Conservation (phyloP, 2,888 invertebrate genomes). For the Leucozona laternaria region DNA sequence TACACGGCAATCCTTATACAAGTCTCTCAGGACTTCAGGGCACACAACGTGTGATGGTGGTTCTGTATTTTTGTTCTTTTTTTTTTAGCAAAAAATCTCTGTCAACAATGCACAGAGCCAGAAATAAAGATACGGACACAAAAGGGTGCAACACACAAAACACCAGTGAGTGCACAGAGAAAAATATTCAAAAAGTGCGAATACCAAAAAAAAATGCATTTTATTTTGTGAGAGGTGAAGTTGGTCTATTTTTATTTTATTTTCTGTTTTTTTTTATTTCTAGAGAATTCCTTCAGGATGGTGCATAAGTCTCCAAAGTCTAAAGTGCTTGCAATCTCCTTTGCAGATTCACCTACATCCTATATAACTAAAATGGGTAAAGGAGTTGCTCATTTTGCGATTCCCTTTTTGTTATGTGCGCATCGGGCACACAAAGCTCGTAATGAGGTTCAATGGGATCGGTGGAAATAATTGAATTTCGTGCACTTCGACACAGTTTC, state of each 20-base stretch:
- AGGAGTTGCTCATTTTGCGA: conserved; percentile 36
- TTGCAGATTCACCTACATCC: conserved; percentile 33
- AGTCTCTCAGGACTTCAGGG: conserved; percentile 32
- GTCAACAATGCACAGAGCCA: conserved; percentile 43
- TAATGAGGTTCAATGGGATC: conserved; percentile 69
- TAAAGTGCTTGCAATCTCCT: conserved; percentile 42
- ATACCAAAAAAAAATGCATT: conserved; percentile 32
- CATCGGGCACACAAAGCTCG: conserved; percentile 38
- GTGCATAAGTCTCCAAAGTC: conserved; percentile 49
- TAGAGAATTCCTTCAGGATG: conserved; percentile 43
- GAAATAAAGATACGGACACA: conserved; percentile 4
- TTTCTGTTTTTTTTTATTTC: conserved; percentile 37
- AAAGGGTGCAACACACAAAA: conserved; percentile 4
- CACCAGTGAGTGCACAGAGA: neutral
- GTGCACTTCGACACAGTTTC: conserved; percentile 62
- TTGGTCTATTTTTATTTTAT: conserved; percentile 39
- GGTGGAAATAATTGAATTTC: conserved; percentile 63
- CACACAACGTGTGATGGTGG: conserved; percentile 16
- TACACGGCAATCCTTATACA: conserved; percentile 38
- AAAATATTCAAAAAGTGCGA: conserved; percentile 35
- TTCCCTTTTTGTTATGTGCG: conserved; percentile 20
- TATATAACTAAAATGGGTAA: conserved; percentile 15
- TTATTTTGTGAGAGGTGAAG: conserved; percentile 12
- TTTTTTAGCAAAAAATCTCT: conserved; percentile 7
- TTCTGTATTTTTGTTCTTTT: conserved; percentile 4